Base-by-base conservation (phyloP, 2,888 invertebrate species). In the Schizotus pectinicornis region DNA sequence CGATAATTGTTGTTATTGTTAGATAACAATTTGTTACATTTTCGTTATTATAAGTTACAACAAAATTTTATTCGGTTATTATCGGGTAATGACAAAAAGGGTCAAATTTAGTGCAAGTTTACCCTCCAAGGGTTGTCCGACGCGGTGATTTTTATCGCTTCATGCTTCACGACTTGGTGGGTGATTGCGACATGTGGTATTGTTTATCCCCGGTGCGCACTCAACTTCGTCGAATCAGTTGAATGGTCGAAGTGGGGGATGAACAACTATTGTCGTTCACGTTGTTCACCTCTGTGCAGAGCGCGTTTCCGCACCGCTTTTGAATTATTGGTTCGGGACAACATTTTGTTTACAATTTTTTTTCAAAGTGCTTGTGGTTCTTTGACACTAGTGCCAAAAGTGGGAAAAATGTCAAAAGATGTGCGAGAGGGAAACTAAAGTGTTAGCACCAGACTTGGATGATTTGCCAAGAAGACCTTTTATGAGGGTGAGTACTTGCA, bases 231-330 rank as follows among this genome's bases (percentile, higher is more conserved):
- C 39, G 13, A 11, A 39, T 12, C 8, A 11, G 13, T 38, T 35
- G 7, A 31, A n/a, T 22, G 5, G 22, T 22, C 22, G 22, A 51
- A 50, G 50, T 56, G 56, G 56, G 55, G 55, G 55, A 36, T 56
- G 49, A 56, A 43, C 55, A 43, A 50, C 35, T 45, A 56, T 56
- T 56, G 51, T 56, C 45, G 56, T 46, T 56, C 56, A 56, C 56
- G 51, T 56, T 56, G 46, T 51, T 56, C 56, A 46, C 50, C 51
- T 50, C 35, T 50, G 31, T 47, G 51, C 42, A 56, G 42, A 56
- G 22, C 56, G 50, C 12, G 46, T 53, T 11, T 47, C 9, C 56
- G 51, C 6, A 30, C 49, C 33, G 49, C 48, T 41, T 49, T 48
- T 49, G 46, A 45, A 56, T 35, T n/a, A n/a, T n/a, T 43, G 32